A percentile compares a stretch with the other conserved stretches of the same genome.
Evolutionary conservation across 2,113 vertebrate species (phyloP).

Genomic region (Scortum barcoo): DNA sequence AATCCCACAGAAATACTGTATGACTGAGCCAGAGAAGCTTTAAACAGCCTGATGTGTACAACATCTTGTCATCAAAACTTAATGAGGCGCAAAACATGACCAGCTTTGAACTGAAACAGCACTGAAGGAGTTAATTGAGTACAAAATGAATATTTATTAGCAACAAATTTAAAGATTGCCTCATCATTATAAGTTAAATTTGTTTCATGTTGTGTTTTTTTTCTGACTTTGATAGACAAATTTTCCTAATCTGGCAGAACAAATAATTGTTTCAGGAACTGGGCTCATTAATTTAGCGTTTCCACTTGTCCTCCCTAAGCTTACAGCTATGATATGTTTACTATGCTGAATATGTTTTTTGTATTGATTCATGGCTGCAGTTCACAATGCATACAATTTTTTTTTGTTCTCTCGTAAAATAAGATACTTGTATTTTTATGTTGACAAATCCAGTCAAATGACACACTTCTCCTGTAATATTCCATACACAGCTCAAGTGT

Average conservation of each 20-base stretch:
- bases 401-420: constrained; percentile 65
- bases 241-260: not conserved
- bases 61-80: constrained; percentile 14
- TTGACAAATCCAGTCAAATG: constrained; percentile 76
- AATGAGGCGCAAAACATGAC: constrained; percentile 21
- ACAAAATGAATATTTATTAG: not conserved
- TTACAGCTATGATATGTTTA: constrained; percentile 36
- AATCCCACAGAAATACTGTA: constrained; percentile 16
- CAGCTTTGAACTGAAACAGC: constrained; percentile 2
- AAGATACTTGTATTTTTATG: constrained; percentile 77
- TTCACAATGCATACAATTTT: constrained; percentile 61
- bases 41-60: constrained; percentile 17
- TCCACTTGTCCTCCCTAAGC: constrained; percentile 2
- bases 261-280: not conserved
- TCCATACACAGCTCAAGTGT: constrained; percentile 83
- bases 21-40: constrained; percentile 20
- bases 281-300: not conserved
- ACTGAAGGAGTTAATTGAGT: not conserved
- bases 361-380: constrained; percentile 64
- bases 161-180: not conserved
- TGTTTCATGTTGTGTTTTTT: constrained; percentile 19
- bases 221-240: constrained; percentile 1
- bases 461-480: constrained; percentile 83
- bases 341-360: constrained; percentile 48
- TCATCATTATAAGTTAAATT: not conserved